phyloP scores from a whole-genome alignment of 2,888 invertebrate genomes.

The Gastracanthus pulcherrimus region DNA sequence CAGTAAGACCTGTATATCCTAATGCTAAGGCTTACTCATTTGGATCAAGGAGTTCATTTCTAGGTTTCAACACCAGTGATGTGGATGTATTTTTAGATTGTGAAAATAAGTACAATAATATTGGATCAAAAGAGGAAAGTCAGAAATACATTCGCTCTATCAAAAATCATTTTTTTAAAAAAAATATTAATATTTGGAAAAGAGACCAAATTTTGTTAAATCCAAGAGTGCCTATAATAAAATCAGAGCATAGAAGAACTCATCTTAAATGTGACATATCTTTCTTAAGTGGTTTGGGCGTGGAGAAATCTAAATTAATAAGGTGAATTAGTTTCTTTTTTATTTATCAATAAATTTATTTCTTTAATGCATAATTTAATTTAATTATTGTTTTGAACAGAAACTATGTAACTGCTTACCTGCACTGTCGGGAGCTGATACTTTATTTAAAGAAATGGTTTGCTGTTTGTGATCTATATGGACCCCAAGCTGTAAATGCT shows the following conservation, averaged over 20 bases:
- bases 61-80: constrained; percentile 74
- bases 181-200: constrained; percentile 62
- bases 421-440: constrained; percentile 14
- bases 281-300: constrained; percentile 81
- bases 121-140: constrained; percentile 44
- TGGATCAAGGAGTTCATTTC: constrained; percentile 81
- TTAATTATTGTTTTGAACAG: not conserved
- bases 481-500: constrained; percentile 14
- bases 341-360: not conserved
- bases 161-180: constrained; percentile 56
- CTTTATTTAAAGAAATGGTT: constrained; percentile 39
- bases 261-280: constrained; percentile 82
- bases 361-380: not conserved
- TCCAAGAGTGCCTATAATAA: constrained; percentile 83
- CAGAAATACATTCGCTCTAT: constrained; percentile 33
- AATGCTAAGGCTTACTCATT: constrained; percentile 79
- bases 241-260: constrained; percentile 77
- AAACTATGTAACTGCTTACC: constrained; percentile 15
- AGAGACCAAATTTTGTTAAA: constrained; percentile 75
- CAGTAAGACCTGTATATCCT: constrained; percentile 59
- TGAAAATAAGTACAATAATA: constrained; percentile 60
- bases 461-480: constrained; percentile 6
- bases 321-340: constrained; percentile 66
- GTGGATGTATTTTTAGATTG: constrained; percentile 71
- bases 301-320: constrained; percentile 80